Evolutionary conservation across 2,113 vertebrate species (phyloP).

Genomic region (Tachysurus vachellii): DNA sequence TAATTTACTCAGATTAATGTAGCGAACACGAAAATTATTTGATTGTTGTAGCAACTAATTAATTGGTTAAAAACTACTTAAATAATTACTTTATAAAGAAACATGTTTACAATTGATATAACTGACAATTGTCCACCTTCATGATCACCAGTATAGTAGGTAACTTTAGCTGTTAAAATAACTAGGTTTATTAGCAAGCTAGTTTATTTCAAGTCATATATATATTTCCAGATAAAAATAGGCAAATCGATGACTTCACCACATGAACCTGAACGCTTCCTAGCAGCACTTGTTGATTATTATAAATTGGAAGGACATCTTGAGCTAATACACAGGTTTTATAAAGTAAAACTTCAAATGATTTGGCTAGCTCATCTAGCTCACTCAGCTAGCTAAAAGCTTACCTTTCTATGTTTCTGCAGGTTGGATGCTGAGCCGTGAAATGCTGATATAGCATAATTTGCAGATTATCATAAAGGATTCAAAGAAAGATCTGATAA

Average conservation of each 20-base stretch:
- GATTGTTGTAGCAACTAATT: neutral
- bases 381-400: neutral
- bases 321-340: neutral
- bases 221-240: neutral
- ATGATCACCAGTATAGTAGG: neutral
- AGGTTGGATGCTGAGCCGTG: neutral
- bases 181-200: neutral
- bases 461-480: constrained; percentile 4
- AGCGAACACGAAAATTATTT: neutral
- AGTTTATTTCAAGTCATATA: neutral
- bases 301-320: neutral
- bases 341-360: neutral
- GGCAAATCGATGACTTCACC: neutral
- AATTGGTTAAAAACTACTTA: neutral
- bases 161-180: neutral
- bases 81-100: neutral
- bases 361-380: neutral
- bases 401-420: neutral
- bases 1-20: neutral
- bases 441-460: neutral
- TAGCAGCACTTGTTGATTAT: neutral
- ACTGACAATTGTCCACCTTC: neutral
- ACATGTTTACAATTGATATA: neutral
- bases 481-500: constrained; percentile 4
- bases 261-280: neutral